Base-by-base conservation (phyloP, 2,113 vertebrate genomes). In the Serilophus lunatus region DNA sequence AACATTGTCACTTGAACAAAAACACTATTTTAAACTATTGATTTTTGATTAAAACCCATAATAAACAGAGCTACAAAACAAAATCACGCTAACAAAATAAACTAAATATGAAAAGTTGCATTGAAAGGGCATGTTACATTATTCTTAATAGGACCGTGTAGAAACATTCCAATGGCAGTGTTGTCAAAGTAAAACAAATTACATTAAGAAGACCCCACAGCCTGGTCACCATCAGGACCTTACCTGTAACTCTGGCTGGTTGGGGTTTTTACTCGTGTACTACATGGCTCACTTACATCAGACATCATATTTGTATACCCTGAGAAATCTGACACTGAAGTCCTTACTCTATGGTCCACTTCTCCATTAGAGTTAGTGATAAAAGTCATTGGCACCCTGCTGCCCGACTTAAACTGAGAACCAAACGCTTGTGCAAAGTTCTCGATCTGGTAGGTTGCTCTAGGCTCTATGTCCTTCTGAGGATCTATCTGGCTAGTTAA, bases 181-280 rank as follows among this genome's bases (percentile, higher is more conserved):
- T 99, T 98, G 98, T 98, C 98, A 98, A 98, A 98, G 98, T 98
- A 98, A 98, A 98, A 98, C 97, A 97, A 98, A 98, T 97, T 98
- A 98, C 98, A 98, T 97, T 96, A 97, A 96, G 94, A 97, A 97
- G 97, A 97, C 97, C 98, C 96, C 98, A 94, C 97, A 98, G 97
- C 98, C 98, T 95, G 96, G 98, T 97, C 98, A 97, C 98, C 97
- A 91, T 92, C 51, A 84, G 98, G 98, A 98, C 98, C 98, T 99
- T 99, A 99, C 99, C 99, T 99, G 98, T 99, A 99, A 98, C 99
- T 99, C 98, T 99, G 99, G 99, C 99, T 99, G 98, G 99, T 99
- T 90, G 98, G 99, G 97, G 99, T 99, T 98, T 99, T 99, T 97
- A 99, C 99, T 99, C 99, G 98, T 97, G 99, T 98, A 98, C 99